Base-by-base conservation (phyloP, 1,140 invertebrate species). In the Homarus americanus region DNA sequence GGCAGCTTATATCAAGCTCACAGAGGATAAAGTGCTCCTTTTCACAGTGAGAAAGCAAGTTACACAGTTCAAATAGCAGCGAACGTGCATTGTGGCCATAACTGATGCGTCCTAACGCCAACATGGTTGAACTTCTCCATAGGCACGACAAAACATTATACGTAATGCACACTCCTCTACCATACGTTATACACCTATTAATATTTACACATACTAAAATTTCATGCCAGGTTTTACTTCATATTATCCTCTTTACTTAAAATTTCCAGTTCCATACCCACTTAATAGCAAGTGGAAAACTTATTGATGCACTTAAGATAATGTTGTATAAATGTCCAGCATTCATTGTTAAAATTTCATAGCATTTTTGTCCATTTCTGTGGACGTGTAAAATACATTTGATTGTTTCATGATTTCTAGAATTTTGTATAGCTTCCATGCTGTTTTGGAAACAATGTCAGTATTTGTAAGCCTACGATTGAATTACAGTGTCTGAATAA, bases 371-470 rank as follows among this genome's bases (percentile, higher is more conserved):
- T 53, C 78, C 78, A 80, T 32, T 28, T 80, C 78, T 53, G 41
- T 41, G 24, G 44, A 63, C 49, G 15, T 82, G 79, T 82, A 63
- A 24, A 38, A 82, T 63, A 63, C 49, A 82, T 12, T 82, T 63
- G 79, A 17, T 41, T 63, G 49, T 82, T 82, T 82, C 49, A 82
- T 82, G 49, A 58, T 82, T 82, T 82, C 49, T 63, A 82, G 79
- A 82, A 63, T 63, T 82, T 82, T 63, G 49, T 63, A 82, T 36
- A 63, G 28, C 79, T 63, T 82, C n/a, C 79, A 36, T n/a, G 36
- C 32, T 63, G 36, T 63, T 63, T 28, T 63, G 79, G 41, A 82
- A 82, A 63, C 79, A 28, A 63, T 82, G 49, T 82, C 49, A 5
- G 32, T 82, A 82, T 82, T 82, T 82, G 28, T 82, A 82, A 82